Percentiles rank a stretch among this genome's conserved stretches.
Evolutionary conservation across 2,888 invertebrate species (phyloP).

Genomic region (Caenorhabditis sp.): DNA sequence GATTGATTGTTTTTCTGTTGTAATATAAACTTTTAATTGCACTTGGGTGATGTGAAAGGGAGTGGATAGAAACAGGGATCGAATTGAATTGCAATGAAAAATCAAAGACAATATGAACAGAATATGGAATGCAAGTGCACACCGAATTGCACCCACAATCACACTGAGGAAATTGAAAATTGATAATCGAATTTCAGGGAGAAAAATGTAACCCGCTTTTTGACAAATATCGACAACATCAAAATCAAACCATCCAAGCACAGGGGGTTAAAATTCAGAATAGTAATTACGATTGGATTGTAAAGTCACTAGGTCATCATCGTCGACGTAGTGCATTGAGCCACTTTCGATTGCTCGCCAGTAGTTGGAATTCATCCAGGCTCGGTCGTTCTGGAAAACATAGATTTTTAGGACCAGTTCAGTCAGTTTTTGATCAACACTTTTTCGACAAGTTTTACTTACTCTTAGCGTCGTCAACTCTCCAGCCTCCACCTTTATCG

Average conservation of each 20-base stretch:
- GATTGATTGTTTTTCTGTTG: not conserved
- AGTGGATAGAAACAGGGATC: not conserved
- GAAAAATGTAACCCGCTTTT: conserved; percentile 18
- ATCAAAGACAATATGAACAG: conserved; percentile 11
- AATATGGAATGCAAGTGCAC: conserved; percentile 29
- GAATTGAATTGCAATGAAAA: not conserved
- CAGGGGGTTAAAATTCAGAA: conserved; percentile 67
- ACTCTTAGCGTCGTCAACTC: conserved; percentile 76
- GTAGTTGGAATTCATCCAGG: conserved; percentile 76
- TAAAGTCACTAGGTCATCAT: conserved; percentile 73
- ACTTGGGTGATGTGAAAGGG: conserved; percentile 33
- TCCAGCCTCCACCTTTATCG: conserved; percentile 79
- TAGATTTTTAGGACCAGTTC: too few relatives aligned
- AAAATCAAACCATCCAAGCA: conserved; percentile 50
- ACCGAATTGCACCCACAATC: conserved; percentile 31
- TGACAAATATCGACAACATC: conserved; percentile 37
- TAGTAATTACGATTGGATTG: conserved; percentile 76
- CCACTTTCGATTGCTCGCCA: conserved; percentile 74
- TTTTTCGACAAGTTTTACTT: not conserved
- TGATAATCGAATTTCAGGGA: conserved; percentile 8
- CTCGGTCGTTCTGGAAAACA: conserved; percentile 73
- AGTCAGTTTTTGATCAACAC: too few relatives aligned
- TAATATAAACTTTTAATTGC: conserved; percentile 31
- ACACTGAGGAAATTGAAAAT: conserved; percentile 24
- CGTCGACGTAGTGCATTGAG: conserved; percentile 75